Base-by-base conservation (phyloP, 2,888 invertebrate genomes). In the Callimorpha dominula region DNA sequence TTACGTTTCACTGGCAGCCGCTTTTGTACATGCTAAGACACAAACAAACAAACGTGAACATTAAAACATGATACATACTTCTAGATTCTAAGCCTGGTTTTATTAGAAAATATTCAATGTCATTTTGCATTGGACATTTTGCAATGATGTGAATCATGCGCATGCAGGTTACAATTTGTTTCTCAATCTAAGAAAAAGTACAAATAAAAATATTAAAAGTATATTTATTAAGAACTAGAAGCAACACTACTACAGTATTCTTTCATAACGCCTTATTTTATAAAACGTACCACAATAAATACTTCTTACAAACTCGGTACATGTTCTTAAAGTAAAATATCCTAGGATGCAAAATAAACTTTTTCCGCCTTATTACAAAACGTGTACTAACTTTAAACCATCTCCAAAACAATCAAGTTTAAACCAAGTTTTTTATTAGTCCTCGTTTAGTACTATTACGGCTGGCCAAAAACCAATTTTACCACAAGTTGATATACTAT, bases 281-380 rank as follows among this genome's bases (percentile, higher is more conserved):
- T 49, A 46, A 46, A 49, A 20, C 20, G 12, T 65, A n/a, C 46
- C 12, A 14, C 31, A 14, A 60, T 60, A 60, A 31, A 60, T 60
- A 60, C 49, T 64, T 64, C 17, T 64, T 64, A 43, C 63, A 64
- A 64, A 64, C 63, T 64, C 43, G 63, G 63, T 64, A 64, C 43
- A 64, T n/a, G n/a, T 42, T 64, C 40, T 40, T 64, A 17, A 43
- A 43, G 11, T 64, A 60, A 57, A 60, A 60, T 60, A 60, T 14
- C 12, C 31, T 31, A 60, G 31, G 31, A 7, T 31, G 12, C 31
- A 60, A 60, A 50, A 31, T 31, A 60, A 60, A 60, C 60, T 57
- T 5, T 20, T 9, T 57, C 54, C 54, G 31, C 14, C 31, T 31
- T 60, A 60, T 12, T 31, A 60, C 31, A 31, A 46, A 60, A 60